Evolutionary conservation across 2,797 vertebrate genomes (phyloP).

Genomic region (Enteromius viviparus): DNA sequence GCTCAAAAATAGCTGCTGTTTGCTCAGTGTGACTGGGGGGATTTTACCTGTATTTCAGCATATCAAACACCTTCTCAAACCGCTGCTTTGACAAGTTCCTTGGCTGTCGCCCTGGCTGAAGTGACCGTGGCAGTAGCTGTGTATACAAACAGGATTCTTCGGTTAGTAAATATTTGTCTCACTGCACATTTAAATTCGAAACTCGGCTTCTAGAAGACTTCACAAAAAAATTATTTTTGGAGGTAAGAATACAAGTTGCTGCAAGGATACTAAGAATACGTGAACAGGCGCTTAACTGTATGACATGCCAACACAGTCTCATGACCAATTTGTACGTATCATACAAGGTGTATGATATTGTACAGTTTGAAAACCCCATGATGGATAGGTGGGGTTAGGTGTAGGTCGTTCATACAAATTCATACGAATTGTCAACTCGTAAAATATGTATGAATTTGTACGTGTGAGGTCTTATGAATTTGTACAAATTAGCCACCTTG

Average conservation of each 20-base stretch:
- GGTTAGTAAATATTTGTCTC: slow-evolving; percentile 54
- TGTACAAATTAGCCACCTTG: too few species aligned
- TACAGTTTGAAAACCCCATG: too few species aligned
- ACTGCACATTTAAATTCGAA: slow-evolving; percentile 34
- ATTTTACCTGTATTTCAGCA: slow-evolving; percentile 69
- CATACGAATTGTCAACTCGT: too few species aligned
- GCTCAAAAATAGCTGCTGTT: slow-evolving; percentile 60
- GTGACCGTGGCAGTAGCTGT: slow-evolving; percentile 58
- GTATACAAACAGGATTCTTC: slow-evolving; percentile 45
- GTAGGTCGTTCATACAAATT: too few species aligned
- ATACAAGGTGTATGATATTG: too few species aligned
- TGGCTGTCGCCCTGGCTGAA: slow-evolving; percentile 38
- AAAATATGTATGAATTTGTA: too few species aligned
- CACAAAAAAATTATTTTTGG: neutral
- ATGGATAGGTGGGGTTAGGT: too few species aligned
- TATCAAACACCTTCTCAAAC: slow-evolving; percentile 74
- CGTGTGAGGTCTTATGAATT: too few species aligned
- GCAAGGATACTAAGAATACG: neutral
- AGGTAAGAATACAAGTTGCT: neutral
- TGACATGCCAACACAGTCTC: neutral
- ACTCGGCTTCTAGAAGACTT: neutral
- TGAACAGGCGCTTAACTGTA: neutral
- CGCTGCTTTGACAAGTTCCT: slow-evolving; percentile 71
- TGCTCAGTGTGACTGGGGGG: slow-evolving; percentile 60
- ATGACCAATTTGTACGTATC: too few species aligned